phyloP scores from a whole-genome alignment of 1,140 invertebrate genomes.

The Scaptomyza montana region DNA sequence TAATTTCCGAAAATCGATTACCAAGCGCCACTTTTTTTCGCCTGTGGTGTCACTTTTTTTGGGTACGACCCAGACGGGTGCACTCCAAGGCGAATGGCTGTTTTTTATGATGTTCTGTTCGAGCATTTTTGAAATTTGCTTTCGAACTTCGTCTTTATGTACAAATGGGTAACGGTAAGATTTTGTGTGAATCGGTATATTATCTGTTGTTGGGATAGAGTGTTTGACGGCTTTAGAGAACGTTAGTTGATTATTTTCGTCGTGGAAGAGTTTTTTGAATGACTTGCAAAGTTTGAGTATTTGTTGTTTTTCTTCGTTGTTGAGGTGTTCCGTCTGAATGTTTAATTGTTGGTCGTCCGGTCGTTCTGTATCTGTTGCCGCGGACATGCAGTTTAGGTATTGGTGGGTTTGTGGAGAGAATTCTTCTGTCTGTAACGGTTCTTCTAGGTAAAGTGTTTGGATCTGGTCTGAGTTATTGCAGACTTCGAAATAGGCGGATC shows the following conservation, averaged over 20 bases:
- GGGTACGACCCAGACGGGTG: no score
- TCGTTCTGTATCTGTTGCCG: conserved; percentile 18
- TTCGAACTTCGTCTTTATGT: conserved; percentile 9
- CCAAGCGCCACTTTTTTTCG: no score
- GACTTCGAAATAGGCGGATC: no score
- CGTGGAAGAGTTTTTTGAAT: no score
- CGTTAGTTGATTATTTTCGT: conserved; percentile 14
- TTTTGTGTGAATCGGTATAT: background rate
- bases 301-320: conserved; percentile 23
- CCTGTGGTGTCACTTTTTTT: no score
- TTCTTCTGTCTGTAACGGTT: no score
- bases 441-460: no score
- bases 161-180: background rate
- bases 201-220: conserved; percentile 16
- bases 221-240: conserved; percentile 36
- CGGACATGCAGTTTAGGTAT: conserved; percentile 23
- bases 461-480: no score
- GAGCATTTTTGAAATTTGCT: conserved; percentile 20
- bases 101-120: conserved; percentile 19
- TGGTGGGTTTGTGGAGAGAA: no score
- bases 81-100: conserved; percentile 17
- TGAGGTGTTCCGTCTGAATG: conserved; percentile 32
- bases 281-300: conserved; percentile 25
- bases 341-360: conserved; percentile 28
- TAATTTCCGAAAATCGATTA: no score